Evolutionary conservation across 2,113 vertebrate species (phyloP).

Genomic region (Dicaeum eximium): DNA sequence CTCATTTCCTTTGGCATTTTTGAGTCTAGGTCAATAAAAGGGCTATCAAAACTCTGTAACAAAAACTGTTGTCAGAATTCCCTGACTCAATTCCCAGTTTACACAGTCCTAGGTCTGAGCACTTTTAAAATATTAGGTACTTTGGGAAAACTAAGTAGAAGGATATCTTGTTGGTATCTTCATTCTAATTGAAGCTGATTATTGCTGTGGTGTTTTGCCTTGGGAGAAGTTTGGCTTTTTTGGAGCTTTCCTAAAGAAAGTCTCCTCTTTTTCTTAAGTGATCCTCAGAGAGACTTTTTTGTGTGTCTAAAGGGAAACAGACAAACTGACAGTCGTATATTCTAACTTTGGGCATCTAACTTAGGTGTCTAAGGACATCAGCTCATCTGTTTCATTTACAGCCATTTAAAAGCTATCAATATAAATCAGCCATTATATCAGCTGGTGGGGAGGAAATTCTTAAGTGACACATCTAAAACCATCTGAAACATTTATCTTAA

Average conservation of each 20-base stretch:
- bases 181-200: neutral
- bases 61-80: neutral
- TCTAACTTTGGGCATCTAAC: neutral
- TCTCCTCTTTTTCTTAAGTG: neutral
- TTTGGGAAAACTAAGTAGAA: neutral
- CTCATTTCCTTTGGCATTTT: neutral
- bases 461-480: neutral
- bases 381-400: neutral
- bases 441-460: neutral
- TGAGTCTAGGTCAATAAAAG: neutral
- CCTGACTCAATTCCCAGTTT: neutral
- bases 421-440: neutral
- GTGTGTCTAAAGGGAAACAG: neutral
- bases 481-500: neutral
- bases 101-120: neutral
- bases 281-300: neutral
- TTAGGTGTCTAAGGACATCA: neutral
- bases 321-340: neutral
- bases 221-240: neutral
- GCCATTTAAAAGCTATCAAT: neutral
- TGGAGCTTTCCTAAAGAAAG: neutral
- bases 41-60: neutral
- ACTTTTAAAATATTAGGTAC: neutral
- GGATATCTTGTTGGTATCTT: neutral
- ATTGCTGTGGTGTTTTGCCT: neutral